These are phyloP conservation scores for Psittacula cyanocephala DNA, from an alignment of 2,113 vertebrate genomes.

Conservation along the genomic window DNA sequence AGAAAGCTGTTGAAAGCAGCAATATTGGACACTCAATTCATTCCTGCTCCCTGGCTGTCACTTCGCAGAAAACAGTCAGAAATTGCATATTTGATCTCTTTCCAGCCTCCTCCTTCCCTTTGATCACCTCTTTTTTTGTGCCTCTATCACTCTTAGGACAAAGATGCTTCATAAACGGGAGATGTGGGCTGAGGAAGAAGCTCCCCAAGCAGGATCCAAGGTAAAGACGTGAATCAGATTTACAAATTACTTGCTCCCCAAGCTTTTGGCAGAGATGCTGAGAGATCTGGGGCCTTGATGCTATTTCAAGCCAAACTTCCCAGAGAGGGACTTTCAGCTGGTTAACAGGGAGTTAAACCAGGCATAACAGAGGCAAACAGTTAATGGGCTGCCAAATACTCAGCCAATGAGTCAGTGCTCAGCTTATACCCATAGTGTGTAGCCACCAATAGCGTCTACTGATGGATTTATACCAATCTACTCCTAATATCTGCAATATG, in stretches of 20 bases:
- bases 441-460: constrained; percentile 23
- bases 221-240: background rate
- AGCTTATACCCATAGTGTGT: background rate
- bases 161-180: constrained; percentile 23
- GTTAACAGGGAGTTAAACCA: constrained; percentile 1
- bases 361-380: background rate
- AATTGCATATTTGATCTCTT: constrained; percentile 50
- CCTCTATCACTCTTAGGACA: background rate
- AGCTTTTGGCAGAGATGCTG: background rate
- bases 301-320: background rate
- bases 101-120: constrained; percentile 17
- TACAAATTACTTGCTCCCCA: background rate
- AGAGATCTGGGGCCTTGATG: background rate
- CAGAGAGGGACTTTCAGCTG: background rate
- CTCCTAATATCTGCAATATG: constrained; percentile 61
- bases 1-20: constrained; percentile 13
- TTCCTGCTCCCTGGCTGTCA: constrained; percentile 25
- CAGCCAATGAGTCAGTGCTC: background rate
- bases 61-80: constrained; percentile 46
- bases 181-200: background rate
- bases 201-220: background rate
- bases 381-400: background rate
- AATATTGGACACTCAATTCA: background rate
- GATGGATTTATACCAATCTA: constrained; percentile 57
- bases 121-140: constrained; percentile 22